phyloP scores from a whole-genome alignment of 2,797 vertebrate genomes.

The Malurus leucopterus region DNA sequence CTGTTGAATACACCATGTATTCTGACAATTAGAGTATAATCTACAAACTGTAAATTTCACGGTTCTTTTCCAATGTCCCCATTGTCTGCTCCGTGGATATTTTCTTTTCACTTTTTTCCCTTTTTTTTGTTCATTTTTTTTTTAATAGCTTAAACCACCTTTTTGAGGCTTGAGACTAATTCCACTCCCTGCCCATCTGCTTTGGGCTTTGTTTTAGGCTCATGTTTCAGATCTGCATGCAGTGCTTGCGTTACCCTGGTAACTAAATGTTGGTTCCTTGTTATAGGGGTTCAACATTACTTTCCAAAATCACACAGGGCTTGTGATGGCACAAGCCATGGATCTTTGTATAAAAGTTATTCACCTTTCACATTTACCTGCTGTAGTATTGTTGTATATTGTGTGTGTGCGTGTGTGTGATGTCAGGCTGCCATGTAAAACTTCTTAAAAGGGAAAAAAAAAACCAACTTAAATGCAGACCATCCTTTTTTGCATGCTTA shows the following conservation, averaged over 20 bases:
- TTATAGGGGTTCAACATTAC: conserved; percentile 70
- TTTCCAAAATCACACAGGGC: conserved; percentile 72
- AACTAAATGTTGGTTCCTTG: conserved; percentile 73
- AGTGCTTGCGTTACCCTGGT: conserved; percentile 75
- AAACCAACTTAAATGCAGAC: conserved; percentile 70
- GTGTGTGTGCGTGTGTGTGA: conserved; percentile 74
- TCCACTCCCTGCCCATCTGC: conserved; percentile 63
- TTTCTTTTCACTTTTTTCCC: not conserved
- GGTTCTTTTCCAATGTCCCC: conserved; percentile 36
- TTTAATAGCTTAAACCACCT: conserved; percentile 54
- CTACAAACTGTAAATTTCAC: conserved; percentile 16
- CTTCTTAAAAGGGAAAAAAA: conserved; percentile 65
- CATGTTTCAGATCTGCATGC: conserved; percentile 79
- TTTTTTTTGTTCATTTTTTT: not conserved
- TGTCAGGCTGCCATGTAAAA: conserved; percentile 81
- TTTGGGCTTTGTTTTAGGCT: conserved; percentile 75
- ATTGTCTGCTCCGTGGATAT: not conserved
- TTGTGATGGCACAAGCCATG: conserved; percentile 77
- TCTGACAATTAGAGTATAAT: conserved; percentile 54
- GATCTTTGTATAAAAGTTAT: conserved; percentile 80
- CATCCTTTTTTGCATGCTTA: conserved; percentile 75
- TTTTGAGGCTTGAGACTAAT: conserved; percentile 64
- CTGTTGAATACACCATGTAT: conserved; percentile 35
- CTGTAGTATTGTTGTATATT: conserved; percentile 81
- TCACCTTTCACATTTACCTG: conserved; percentile 81